Evolutionary conservation across 30 jellyfish, hydroid and myxozoan genomes (phyloP).

Genomic region (Hydra vulgaris): DNA sequence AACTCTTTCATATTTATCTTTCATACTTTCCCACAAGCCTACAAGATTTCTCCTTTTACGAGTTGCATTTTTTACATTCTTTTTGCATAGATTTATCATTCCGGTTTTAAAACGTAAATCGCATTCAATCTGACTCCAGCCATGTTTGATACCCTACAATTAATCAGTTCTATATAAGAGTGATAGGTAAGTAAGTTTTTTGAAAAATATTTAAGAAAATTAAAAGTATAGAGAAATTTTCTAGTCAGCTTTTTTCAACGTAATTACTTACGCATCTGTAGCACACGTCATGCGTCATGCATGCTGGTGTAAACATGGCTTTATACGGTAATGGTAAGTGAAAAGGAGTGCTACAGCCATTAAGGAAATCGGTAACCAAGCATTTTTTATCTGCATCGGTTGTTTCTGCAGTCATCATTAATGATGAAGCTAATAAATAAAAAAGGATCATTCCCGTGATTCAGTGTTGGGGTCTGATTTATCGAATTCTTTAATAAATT

Average conservation of each 20-base stretch:
- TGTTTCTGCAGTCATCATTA: background rate
- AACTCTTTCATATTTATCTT: background rate
- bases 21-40: background rate
- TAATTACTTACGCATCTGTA: conserved; percentile 25
- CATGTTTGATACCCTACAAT: background rate
- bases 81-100: background rate
- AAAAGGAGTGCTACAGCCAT: conserved; percentile 34
- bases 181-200: background rate
- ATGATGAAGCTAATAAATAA: background rate
- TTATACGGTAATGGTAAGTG: conserved; percentile 16
- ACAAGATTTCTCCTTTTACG: background rate
- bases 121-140: background rate
- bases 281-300: conserved; percentile 26
- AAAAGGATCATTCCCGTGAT: too few species aligned
- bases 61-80: too few species aligned
- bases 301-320: conserved; percentile 25
- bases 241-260: too few species aligned
- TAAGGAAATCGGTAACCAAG: conserved; percentile 1
- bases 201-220: too few species aligned
- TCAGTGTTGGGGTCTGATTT: too few species aligned
- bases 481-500: background rate
- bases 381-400: conserved; percentile 6
- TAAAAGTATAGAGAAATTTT: too few species aligned
- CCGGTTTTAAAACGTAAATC: background rate
- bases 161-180: too few species aligned